These are phyloP conservation scores for Zaprionus vittiger DNA, from an alignment of 1,140 invertebrate genomes.

Conservation along the genomic window DNA sequence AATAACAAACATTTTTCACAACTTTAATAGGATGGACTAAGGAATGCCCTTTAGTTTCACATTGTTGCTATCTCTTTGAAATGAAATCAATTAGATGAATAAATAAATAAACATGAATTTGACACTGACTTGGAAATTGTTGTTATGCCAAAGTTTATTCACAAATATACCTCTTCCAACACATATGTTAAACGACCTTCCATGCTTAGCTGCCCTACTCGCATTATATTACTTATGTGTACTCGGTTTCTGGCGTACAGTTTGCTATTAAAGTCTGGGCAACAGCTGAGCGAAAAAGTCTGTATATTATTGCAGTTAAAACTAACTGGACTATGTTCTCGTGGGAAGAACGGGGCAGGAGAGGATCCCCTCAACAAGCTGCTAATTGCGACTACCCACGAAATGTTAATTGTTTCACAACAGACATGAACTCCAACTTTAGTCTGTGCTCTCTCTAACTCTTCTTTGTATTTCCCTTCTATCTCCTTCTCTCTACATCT, in stretches of 20 bases:
- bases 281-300: conserved; percentile 14
- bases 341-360: not conserved
- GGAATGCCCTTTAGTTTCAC: not conserved
- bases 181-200: not conserved
- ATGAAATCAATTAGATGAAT: too few species aligned
- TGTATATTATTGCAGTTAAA: conserved; percentile 22
- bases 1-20: not conserved
- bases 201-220: too few species aligned
- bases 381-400: conserved; percentile 53
- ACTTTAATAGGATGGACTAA: not conserved
- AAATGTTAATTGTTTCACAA: conserved; percentile 72
- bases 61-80: not conserved
- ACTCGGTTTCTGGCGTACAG: not conserved
- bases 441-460: not conserved
- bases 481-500: not conserved
- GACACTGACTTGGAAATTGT: not conserved
- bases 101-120: not conserved
- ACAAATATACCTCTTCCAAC: not conserved
- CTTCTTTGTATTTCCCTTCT: not conserved
- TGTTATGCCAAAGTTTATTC: not conserved
- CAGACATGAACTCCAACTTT: conserved; percentile 68
- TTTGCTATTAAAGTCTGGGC: not conserved
- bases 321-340: not conserved
- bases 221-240: not conserved
- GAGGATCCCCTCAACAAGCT: conserved; percentile 27